Percentiles rank a stretch among this genome's conserved stretches.
These are phyloP conservation scores for Petrophora chlorosata DNA, from an alignment of 2,888 invertebrate genomes.

Conservation along the genomic window DNA sequence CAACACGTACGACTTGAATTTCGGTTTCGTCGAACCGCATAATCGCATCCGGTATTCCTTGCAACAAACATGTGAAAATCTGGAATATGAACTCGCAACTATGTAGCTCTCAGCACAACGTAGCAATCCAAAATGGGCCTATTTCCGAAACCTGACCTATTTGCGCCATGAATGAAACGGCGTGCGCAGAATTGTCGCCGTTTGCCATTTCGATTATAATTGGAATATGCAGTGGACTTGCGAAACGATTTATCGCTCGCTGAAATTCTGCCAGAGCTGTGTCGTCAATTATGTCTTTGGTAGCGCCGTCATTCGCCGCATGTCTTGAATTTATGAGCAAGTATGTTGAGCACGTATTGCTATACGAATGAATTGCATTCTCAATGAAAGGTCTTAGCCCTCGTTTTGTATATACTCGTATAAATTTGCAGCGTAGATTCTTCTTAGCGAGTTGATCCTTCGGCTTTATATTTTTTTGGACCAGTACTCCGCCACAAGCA, in stretches of 20 bases:
- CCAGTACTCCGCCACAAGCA: too few relatives aligned
- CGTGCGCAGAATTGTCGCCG: slow-evolving; percentile 39
- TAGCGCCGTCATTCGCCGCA: slow-evolving; percentile 10
- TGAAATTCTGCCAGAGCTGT: slow-evolving; percentile 26
- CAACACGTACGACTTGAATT: background rate
- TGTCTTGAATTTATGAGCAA: slow-evolving; percentile 1
- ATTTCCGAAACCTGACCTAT: slow-evolving; percentile 41
- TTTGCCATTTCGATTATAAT: slow-evolving; percentile 24
- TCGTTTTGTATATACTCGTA: too few relatives aligned
- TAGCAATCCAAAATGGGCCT: slow-evolving; percentile 15
- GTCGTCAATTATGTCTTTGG: slow-evolving; percentile 24
- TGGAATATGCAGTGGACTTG: slow-evolving; percentile 23
- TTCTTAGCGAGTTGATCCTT: too few relatives aligned
- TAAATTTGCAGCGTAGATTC: too few relatives aligned
- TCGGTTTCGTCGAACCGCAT: slow-evolving; percentile 5
- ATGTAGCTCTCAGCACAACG: background rate
- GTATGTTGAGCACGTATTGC: background rate
- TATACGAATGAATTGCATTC: background rate
- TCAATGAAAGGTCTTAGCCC: background rate
- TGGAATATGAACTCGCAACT: background rate
- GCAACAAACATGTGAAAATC: slow-evolving; percentile 9
- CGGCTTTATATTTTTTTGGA: too few relatives aligned
- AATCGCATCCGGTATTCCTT: slow-evolving; percentile 2
- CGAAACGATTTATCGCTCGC: slow-evolving; percentile 22
- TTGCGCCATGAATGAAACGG: slow-evolving; percentile 44